phyloP scores from a whole-genome alignment of 2,797 vertebrate species.

The Crocidura indochinensis region DNA sequence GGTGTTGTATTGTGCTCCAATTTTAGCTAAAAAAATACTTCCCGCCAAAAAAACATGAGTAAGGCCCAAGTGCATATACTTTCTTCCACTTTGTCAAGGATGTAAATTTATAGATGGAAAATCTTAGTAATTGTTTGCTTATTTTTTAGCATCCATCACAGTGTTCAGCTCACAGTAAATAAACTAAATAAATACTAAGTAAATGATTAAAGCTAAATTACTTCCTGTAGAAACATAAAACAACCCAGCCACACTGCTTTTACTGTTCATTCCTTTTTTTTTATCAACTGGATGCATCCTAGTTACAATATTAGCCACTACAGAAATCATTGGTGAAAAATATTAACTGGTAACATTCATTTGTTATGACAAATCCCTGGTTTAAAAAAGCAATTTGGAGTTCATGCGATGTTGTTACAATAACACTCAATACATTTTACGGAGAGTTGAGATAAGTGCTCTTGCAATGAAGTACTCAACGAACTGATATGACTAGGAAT shows the following conservation, averaged over 20 bases:
- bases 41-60: too few species aligned
- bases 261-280: background rate
- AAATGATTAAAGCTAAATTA: slow-evolving; percentile 53
- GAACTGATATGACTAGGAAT: slow-evolving; percentile 77
- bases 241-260: background rate
- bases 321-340: slow-evolving; percentile 54
- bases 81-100: background rate
- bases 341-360: slow-evolving; percentile 70
- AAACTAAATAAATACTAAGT: background rate
- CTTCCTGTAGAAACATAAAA: slow-evolving; percentile 45
- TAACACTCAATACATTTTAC: slow-evolving; percentile 82
- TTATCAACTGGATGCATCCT: background rate
- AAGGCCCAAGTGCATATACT: background rate
- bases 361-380: slow-evolving; percentile 75
- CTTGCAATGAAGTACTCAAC: slow-evolving; percentile 74
- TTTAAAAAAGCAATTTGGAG: slow-evolving; percentile 80
- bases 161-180: background rate
- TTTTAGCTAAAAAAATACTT: slow-evolving; percentile 25
- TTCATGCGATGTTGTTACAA: slow-evolving; percentile 82
- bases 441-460: slow-evolving; percentile 83
- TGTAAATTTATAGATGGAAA: background rate
- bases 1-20: background rate
- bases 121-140: background rate
- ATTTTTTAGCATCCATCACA: background rate
- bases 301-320: slow-evolving; percentile 36